A percentile compares a stretch with the other conserved stretches of the same genome.
Conservation (phyloP, 2,113 vertebrate genomes). For the Tetrax tetrax region DNA sequence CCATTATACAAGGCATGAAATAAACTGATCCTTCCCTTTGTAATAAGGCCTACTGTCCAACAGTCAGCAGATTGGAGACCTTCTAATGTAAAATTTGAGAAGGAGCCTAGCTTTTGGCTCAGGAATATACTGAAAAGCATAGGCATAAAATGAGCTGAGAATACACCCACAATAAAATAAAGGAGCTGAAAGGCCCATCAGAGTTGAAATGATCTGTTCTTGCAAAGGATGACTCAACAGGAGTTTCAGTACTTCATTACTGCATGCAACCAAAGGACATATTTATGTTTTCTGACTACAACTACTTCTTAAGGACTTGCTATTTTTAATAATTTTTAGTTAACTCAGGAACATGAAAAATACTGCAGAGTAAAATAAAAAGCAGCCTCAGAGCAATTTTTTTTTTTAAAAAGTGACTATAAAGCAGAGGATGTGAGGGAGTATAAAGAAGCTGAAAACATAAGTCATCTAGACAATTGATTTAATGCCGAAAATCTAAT, state of each 20-base stretch:
- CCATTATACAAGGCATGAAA: background rate
- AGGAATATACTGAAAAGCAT: background rate
- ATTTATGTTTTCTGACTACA: background rate
- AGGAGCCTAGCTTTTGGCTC: background rate
- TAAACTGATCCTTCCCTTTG: background rate
- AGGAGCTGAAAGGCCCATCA: background rate
- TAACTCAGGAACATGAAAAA: background rate
- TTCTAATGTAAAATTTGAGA: background rate
- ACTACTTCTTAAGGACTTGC: background rate
- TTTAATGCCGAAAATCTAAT: background rate
- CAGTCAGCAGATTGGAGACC: background rate
- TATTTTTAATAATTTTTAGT: background rate
- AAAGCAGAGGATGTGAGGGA: background rate
- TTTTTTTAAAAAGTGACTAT: background rate
- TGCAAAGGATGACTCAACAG: background rate
- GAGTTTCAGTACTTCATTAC: background rate
- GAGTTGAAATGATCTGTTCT: background rate
- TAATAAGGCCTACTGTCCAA: background rate
- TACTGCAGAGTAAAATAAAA: background rate
- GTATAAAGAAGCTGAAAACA: background rate
- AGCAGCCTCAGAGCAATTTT: background rate
- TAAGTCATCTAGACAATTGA: background rate
- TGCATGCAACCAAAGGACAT: background rate
- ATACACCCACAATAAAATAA: background rate
- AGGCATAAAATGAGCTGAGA: background rate